phyloP scores from a whole-genome alignment of 1,140 invertebrate species.

The Polypedilum vanderplanki region DNA sequence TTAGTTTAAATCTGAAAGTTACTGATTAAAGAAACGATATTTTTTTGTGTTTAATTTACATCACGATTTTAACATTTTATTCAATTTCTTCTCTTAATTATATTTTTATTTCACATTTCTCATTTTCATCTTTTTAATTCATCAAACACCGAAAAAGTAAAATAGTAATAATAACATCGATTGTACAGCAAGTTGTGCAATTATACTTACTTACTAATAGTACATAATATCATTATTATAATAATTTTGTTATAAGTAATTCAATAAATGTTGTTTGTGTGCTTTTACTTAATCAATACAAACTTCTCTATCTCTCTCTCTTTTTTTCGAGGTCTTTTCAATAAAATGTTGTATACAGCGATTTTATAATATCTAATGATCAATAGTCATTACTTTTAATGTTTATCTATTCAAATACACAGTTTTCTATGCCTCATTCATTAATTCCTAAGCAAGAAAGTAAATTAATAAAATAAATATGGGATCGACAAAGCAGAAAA shows the following conservation, averaged over 20 bases:
- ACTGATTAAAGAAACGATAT: background rate
- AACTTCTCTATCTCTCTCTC: too few relatives aligned
- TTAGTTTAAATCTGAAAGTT: slow-evolving; percentile 6
- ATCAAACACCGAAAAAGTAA: background rate
- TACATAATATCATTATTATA: background rate
- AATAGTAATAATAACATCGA: background rate
- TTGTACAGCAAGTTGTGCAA: slow-evolving; percentile 10
- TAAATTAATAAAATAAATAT: too few relatives aligned
- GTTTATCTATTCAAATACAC: too few relatives aligned
- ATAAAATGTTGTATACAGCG: too few relatives aligned
- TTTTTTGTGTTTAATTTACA: background rate
- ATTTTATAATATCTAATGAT: too few relatives aligned
- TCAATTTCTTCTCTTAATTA: background rate
- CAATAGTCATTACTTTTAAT: too few relatives aligned
- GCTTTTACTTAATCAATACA: background rate
- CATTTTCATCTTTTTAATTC: background rate
- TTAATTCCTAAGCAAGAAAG: too few relatives aligned
- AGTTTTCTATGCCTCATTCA: too few relatives aligned
- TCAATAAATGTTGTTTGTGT: background rate
- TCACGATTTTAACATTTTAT: background rate
- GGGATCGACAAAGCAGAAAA: too few relatives aligned
- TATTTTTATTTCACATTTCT: background rate
- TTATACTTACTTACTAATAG: slow-evolving; percentile 14
- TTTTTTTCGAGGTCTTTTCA: too few relatives aligned
- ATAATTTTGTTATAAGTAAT: background rate